Percentiles rank a stretch among this genome's conserved stretches.
Evolutionary conservation across 2,113 vertebrate species (phyloP).

Genomic region (Melanostigma gelatinosum): DNA sequence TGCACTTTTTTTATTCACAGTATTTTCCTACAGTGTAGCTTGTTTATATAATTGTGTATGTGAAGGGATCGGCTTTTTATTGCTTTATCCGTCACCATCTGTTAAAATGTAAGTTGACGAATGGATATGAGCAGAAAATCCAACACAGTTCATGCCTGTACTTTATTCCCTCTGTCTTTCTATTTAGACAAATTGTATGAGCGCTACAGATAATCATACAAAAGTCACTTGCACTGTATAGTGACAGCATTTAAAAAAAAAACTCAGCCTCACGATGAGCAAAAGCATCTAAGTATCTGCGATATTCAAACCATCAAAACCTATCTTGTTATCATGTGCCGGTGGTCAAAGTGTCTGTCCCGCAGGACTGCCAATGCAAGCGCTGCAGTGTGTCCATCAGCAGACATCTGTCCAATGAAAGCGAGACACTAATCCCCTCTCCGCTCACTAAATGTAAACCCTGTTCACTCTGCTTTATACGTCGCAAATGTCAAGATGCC

Average conservation of each 20-base stretch:
- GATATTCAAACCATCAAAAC: not conserved
- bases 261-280: not conserved
- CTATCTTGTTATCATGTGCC: not conserved
- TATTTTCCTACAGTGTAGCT: not conserved
- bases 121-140: not conserved
- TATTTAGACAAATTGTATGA: not conserved
- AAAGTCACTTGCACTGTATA: not conserved
- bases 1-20: not conserved
- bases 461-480: constrained; percentile 9
- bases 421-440: constrained; percentile 34
- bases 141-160: not conserved
- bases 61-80: not conserved
- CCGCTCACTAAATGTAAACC: constrained; percentile 20
- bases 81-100: not conserved
- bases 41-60: not conserved
- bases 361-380: not conserved
- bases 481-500: constrained; percentile 22
- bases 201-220: not conserved
- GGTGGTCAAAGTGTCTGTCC: not conserved
- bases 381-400: constrained; percentile 15
- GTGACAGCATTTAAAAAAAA: not conserved
- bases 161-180: not conserved
- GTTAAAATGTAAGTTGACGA: not conserved
- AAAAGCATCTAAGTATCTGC: not conserved
- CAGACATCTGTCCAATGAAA: constrained; percentile 36